A percentile compares a stretch with the other conserved stretches of the same genome.
Evolutionary conservation across 2,113 vertebrate species (phyloP).

Genomic region (Propithecus coquereli): DNA sequence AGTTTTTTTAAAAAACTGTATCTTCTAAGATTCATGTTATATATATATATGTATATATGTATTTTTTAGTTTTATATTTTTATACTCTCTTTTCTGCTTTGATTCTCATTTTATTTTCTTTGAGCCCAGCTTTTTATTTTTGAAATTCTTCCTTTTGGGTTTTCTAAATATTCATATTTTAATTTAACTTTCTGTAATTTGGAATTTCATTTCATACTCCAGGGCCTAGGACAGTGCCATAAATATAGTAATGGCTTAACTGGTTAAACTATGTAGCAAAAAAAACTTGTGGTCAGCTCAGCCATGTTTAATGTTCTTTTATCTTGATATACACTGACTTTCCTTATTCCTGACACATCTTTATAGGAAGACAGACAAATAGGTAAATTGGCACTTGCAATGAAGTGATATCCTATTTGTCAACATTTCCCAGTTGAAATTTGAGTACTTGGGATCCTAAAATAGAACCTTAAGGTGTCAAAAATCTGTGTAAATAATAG

Average conservation of each 20-base stretch:
- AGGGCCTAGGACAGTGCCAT: neutral
- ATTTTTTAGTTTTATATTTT: neutral
- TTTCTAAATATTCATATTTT: conserved; percentile 13
- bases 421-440: neutral
- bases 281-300: neutral
- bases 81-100: neutral
- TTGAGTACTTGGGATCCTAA: neutral
- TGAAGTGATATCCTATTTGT: neutral
- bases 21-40: neutral
- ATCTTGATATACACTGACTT: neutral
- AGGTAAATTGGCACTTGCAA: neutral
- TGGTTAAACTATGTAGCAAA: neutral
- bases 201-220: neutral
- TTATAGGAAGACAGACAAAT: neutral
- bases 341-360: neutral
- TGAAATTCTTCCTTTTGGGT: neutral
- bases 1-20: neutral
- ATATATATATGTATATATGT: too few species aligned
- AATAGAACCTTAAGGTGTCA: neutral
- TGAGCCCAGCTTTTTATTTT: neutral
- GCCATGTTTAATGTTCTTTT: neutral
- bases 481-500: neutral
- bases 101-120: conserved; percentile 3
- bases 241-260: neutral
- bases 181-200: conserved; percentile 19